Conservation (phyloP, 2,888 invertebrate species). For the Onthophagus sagittarius region DNA sequence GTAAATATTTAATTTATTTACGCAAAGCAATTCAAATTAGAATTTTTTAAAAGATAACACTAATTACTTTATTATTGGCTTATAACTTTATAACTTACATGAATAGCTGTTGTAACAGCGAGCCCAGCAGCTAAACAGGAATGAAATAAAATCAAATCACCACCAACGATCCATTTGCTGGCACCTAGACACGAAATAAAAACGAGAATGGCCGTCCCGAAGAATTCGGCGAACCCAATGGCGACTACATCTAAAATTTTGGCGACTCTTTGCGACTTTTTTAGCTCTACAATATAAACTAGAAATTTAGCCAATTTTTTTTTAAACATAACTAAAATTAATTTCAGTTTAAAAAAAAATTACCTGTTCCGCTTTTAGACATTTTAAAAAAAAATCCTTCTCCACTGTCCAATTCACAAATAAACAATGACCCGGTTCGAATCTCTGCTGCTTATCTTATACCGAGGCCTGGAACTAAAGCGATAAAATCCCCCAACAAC, state of each 20-base stretch:
- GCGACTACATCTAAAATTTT: slow-evolving; percentile 19
- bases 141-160: slow-evolving; percentile 34
- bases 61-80: background rate
- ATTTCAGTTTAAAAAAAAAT: background rate
- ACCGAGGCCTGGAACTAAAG: background rate
- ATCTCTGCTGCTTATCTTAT: background rate
- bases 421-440: background rate
- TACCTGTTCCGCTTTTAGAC: background rate
- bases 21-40: background rate
- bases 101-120: slow-evolving; percentile 63
- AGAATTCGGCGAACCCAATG: slow-evolving; percentile 53
- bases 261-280: background rate
- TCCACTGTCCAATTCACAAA: background rate
- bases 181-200: slow-evolving; percentile 68
- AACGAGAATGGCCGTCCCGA: slow-evolving; percentile 65
- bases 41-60: too few relatives aligned
- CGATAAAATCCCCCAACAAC: background rate
- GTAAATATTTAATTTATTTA: background rate
- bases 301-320: background rate
- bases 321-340: background rate
- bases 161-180: slow-evolving; percentile 15
- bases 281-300: slow-evolving; percentile 19
- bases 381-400: background rate
- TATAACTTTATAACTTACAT: slow-evolving; percentile 47
- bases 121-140: slow-evolving; percentile 61